A percentile compares a stretch with the other conserved stretches of the same genome.
Evolutionary conservation across 1,140 invertebrate genomes (phyloP).

Genomic region (Chironomus tepperi): DNA sequence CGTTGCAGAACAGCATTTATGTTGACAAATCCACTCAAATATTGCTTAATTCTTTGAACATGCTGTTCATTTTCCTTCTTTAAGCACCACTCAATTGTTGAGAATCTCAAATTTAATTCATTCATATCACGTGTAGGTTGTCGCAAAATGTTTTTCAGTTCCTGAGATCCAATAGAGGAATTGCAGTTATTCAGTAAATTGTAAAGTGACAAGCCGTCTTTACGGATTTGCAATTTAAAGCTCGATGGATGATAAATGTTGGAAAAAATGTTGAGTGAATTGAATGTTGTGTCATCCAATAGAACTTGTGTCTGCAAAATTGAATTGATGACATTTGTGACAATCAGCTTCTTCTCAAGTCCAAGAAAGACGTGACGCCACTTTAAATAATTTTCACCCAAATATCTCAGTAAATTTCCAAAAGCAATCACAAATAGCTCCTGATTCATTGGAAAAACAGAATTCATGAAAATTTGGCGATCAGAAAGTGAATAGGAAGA

Average conservation of each 20-base stretch:
- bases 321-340: background rate
- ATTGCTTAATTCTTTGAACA: background rate
- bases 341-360: background rate
- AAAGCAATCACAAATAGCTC: background rate
- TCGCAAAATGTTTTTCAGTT: conserved; percentile 18
- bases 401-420: background rate
- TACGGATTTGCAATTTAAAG: conserved; percentile 14
- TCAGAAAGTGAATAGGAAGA: background rate
- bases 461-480: background rate
- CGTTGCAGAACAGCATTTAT: background rate
- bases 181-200: conserved; percentile 19
- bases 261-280: background rate
- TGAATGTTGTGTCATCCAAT: conserved; percentile 22
- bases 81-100: conserved; percentile 24
- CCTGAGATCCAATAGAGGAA: background rate
- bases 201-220: conserved; percentile 22
- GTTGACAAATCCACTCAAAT: background rate
- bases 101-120: conserved; percentile 1
- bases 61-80: background rate
- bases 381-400: background rate
- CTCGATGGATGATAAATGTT: conserved; percentile 25
- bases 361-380: background rate
- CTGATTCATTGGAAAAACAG: background rate
- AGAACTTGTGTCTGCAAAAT: conserved; percentile 8
- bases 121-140: conserved; percentile 9